A percentile compares a stretch with the other conserved stretches of the same genome.
Evolutionary conservation across 2,113 vertebrate species (phyloP).

Genomic region (Poeciliopsis prolifica): DNA sequence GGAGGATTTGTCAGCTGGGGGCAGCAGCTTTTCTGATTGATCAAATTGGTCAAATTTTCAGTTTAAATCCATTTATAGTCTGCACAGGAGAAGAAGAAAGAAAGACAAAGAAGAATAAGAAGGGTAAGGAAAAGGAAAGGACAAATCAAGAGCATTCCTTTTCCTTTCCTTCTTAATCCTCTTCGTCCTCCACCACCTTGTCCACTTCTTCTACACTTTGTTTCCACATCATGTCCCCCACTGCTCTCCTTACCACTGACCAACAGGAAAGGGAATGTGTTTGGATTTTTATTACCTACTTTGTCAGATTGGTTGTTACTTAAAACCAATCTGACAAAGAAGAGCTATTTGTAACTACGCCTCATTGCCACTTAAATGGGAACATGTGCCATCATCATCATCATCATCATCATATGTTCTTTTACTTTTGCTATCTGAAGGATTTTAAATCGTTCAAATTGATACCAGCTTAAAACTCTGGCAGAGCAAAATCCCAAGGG

Average conservation of each 20-base stretch:
- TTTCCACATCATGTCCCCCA: neutral
- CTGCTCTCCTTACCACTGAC: neutral
- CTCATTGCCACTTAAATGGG: conserved; percentile 44
- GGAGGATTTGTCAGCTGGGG: no score
- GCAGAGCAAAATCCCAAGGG: conserved; percentile 30
- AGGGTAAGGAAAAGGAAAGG: no score
- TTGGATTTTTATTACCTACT: neutral
- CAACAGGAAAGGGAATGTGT: conserved; percentile 24
- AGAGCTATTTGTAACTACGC: conserved; percentile 11
- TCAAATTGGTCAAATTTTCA: no score
- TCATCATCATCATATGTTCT: conserved; percentile 14
- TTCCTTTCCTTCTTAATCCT: no score
- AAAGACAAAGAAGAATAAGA: no score
- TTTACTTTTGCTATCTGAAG: conserved; percentile 38
- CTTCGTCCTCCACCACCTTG: no score
- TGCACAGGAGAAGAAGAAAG: no score
- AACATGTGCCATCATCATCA: conserved; percentile 29
- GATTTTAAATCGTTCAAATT: conserved; percentile 43
- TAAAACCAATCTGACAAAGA: conserved; percentile 5
- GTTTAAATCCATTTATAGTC: no score
- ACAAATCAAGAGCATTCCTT: no score
- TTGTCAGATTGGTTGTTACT: conserved; percentile 9
- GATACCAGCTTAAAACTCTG: conserved; percentile 45
- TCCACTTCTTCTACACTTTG: no score
- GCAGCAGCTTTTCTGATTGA: no score